Evolutionary conservation across 2,797 vertebrate species (phyloP), one percentile per base, ranked within the genome.

Genomic region (Darevskia mixta): DNA sequence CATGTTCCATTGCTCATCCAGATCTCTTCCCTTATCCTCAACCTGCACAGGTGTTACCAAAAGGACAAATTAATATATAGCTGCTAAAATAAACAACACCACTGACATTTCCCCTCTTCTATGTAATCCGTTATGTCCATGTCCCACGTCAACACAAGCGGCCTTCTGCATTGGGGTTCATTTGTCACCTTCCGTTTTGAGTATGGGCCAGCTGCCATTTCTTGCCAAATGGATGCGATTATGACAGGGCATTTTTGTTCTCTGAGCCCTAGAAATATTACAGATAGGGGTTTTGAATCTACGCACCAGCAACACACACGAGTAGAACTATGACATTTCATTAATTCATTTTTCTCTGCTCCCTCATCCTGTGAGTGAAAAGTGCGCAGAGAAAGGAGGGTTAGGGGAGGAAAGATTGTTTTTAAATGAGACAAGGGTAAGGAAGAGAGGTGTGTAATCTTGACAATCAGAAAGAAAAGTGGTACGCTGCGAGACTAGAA

Each of bases 301-400:
- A 0, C 75, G 27, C 1, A 25, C 72, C 23, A 82, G 78, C 85
- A 71, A 85, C 67, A 82, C 58, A 83, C 49, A 11, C 10, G 89
- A 88, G 64, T 88, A 88, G 85, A 94, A 93, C 92, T 90, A 82
- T 87, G 91, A 87, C 88, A 79, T n/a, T 76, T 90, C 83, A 86
- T 85, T 92, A 84, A 83, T 90, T 89, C 78, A n/a, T 3, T 0
- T 88, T 93, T 92, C 77, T 89, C 90, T 90, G 43, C 79, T 91
- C 27, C 91, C 38, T 87, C 38, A 18, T 67, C 83, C 78, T 61
- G 69, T 25, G 20, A 32, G 88, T 1, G 38, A 77, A 69, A 61
- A 64, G 41, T 38, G 27, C 43, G 20, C 29, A n/a, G 58, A 1
- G 45, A 86, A 88, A 64, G 20, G 82, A 20, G 10, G 79, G 45